These are phyloP conservation scores for Propithecus deckenii DNA, from an alignment of 2,797 vertebrate species.

Conservation along the genomic window DNA sequence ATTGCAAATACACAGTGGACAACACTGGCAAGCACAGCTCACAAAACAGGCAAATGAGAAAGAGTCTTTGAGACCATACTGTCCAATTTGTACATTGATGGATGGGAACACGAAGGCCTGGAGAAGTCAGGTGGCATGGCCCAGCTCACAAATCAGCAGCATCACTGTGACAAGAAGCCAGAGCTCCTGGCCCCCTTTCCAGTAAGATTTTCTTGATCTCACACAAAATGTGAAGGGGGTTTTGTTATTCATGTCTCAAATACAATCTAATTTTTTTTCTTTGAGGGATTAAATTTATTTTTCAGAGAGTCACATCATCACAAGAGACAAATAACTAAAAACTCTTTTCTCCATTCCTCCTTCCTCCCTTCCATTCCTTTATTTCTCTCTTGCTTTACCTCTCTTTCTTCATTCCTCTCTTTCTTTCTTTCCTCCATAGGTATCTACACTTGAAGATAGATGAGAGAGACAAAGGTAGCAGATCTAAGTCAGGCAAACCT, in stretches of 20 bases:
- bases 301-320: neutral
- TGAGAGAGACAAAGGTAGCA: neutral
- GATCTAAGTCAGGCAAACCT: neutral
- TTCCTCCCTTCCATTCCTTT: neutral
- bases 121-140: no score
- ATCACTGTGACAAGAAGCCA: neutral
- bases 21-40: neutral
- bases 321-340: neutral
- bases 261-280: neutral
- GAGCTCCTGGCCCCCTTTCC: neutral
- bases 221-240: neutral
- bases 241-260: neutral
- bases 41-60: neutral
- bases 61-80: neutral
- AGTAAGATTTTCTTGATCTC: slow-evolving; percentile 1
- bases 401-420: neutral
- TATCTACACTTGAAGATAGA: neutral
- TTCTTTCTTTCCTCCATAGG: neutral
- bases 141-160: neutral
- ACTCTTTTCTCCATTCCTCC: neutral
- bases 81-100: neutral
- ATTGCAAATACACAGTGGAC: neutral
- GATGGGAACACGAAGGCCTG: neutral
- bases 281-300: slow-evolving; percentile 6
- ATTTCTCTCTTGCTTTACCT: neutral